Evolutionary conservation across 2,797 vertebrate species (phyloP), one percentile per base, ranked within the genome.

Genomic region (Cryptoprocta ferox): DNA sequence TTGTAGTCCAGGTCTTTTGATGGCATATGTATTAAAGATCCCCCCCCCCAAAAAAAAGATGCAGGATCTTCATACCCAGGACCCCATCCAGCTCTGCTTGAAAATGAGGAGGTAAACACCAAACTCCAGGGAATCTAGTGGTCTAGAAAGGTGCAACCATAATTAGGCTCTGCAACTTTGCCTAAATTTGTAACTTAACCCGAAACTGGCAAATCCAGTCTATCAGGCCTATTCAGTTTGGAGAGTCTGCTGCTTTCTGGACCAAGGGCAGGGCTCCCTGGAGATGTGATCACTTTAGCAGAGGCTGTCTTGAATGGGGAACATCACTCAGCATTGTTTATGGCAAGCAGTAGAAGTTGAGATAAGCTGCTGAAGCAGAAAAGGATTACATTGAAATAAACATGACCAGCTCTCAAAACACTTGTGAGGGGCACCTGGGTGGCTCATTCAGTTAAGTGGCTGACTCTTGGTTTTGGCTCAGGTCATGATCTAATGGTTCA

Each of bases 131-230:
- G 48, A 61, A 80, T 45, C n/a, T 21, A 9, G 68, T 42, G 32
- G 19, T 82, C 45, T 71, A 21, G 71, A 70, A 95, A 75, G 84
- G 73, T n/a, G 5, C 3, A 56, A 42, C 28, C 13, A 12, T 68
- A 45, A 73, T 66, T 63, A 79, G 65, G 32, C 42, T 94, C n/a
- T 42, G 21, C 9, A 21, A 37, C 73, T 86, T 68, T 12, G n/a
- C 5, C 6, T 61, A 53, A 81, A 10, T 93, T 82, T 95, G 83
- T 89, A 82, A 96, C 18, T 68, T 86, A 91, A 94, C 9, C 65
- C 2, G 2, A 59, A 97, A 95, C 86, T 45, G 91, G 87, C 70
- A 83, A 65, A 79, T 95, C 92, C 84, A 94, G 94, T 93, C 76
- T 70, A 24, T 70, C 14, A 30, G 56, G 15, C 45, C 19, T 9